Conservation (phyloP, 2,888 invertebrate species). For the Dicyrtomina minuta region DNA sequence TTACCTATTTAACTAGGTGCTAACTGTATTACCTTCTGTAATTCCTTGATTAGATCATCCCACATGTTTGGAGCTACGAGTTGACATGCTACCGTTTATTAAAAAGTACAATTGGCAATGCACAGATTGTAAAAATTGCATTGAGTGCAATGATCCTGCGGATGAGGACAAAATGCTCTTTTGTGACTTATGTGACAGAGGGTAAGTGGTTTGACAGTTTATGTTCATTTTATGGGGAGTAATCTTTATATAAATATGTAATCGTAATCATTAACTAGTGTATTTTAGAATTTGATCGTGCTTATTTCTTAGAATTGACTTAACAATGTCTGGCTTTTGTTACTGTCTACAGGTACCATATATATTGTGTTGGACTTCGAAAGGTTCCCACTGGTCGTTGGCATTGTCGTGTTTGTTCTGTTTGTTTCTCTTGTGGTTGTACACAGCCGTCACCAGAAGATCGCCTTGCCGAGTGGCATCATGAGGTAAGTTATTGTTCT, state of each 20-base stretch:
- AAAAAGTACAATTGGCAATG: constrained; percentile 90
- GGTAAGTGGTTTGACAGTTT: too few relatives aligned
- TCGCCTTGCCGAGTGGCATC: constrained; percentile 59
- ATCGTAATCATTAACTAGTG: neutral
- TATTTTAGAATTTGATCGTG: neutral
- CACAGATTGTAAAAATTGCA: constrained; percentile 88
- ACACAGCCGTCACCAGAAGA: constrained; percentile 58
- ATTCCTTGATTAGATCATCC: constrained; percentile 78
- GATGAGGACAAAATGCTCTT: constrained; percentile 90
- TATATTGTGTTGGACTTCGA: constrained; percentile 81
- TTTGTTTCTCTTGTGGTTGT: constrained; percentile 63
- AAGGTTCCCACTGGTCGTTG: constrained; percentile 82
- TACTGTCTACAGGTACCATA: constrained; percentile 67
- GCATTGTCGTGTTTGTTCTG: constrained; percentile 80
- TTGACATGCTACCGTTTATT: constrained; percentile 79
- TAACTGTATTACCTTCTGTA: neutral
- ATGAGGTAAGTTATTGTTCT: constrained; percentile 56
- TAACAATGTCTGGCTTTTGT: neutral
- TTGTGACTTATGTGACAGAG: constrained; percentile 92
- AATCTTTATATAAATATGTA: neutral
- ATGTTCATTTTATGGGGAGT: constrained; percentile 49
- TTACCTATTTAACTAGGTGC: neutral
- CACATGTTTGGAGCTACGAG: constrained; percentile 78
- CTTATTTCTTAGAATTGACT: neutral
- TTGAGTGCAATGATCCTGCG: constrained; percentile 75